phyloP scores from a whole-genome alignment of 2,797 vertebrate species.

The Enteromius fasciolatus region DNA sequence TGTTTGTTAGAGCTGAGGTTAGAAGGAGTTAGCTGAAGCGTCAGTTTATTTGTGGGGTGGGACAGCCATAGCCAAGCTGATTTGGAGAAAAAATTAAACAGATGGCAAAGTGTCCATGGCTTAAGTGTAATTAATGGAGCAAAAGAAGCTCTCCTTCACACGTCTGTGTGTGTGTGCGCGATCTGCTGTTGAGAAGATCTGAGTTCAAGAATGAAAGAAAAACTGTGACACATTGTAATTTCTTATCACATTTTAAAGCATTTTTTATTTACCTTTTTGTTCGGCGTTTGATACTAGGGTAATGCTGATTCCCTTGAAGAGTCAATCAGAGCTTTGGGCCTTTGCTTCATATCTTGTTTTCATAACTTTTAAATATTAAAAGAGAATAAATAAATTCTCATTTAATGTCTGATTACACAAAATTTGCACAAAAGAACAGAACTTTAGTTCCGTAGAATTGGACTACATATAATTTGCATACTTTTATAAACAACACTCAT shows the following conservation, averaged over 20 bases:
- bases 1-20: conserved; percentile 17
- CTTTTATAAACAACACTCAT: neutral
- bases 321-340: neutral
- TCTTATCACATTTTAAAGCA: neutral
- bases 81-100: conserved; percentile 51
- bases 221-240: neutral
- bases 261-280: neutral
- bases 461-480: neutral
- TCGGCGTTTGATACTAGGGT: neutral
- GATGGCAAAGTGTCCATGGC: conserved; percentile 57
- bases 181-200: neutral
- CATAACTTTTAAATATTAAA: neutral
- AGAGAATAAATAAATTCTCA: conserved; percentile 5
- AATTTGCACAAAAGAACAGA: neutral
- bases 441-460: neutral
- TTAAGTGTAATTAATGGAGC: conserved; percentile 62
- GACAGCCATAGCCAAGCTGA: conserved; percentile 18
- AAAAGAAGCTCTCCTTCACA: conserved; percentile 42
- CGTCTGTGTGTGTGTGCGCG: neutral
- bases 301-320: neutral
- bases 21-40: conserved; percentile 10
- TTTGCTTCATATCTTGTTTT: neutral
- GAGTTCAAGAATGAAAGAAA: neutral
- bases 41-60: conserved; percentile 42
- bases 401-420: neutral